phyloP scores from a whole-genome alignment of 1,140 invertebrate species.

The Atta cephalotes region DNA sequence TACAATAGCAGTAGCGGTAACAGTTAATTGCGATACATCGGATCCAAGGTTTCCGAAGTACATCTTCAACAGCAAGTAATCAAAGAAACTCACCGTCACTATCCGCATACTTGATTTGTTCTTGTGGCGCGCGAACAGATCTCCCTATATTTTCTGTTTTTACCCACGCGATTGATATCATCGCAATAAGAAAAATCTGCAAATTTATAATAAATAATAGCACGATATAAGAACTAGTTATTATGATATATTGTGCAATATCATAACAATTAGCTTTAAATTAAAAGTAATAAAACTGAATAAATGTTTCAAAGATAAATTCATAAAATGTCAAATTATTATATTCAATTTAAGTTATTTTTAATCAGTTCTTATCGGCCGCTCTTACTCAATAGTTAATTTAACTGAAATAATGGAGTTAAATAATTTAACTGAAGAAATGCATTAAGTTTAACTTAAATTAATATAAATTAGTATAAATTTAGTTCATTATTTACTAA shows the following conservation, averaged over 20 bases:
- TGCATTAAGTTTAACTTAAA: no score
- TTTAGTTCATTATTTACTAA: no score
- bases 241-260: background rate
- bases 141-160: conserved; percentile 70
- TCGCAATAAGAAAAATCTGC: conserved; percentile 76
- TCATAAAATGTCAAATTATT: no score
- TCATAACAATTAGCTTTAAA: background rate
- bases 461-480: no score
- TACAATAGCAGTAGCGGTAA: background rate
- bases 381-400: no score
- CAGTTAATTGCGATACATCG: conserved; percentile 2
- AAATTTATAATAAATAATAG: conserved; percentile 11
- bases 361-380: no score
- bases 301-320: background rate
- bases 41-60: conserved; percentile 12
- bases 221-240: background rate
- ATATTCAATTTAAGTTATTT: no score
- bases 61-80: background rate
- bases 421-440: no score
- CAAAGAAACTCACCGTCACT: conserved; percentile 76
- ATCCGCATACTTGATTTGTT: conserved; percentile 80
- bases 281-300: background rate
- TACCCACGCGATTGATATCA: conserved; percentile 72
- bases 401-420: no score
- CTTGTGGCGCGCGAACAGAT: conserved; percentile 73